A percentile compares a stretch with the other conserved stretches of the same genome.
Evolutionary conservation across 2,113 vertebrate species (phyloP).

Genomic region (Nansenia antarctica): DNA sequence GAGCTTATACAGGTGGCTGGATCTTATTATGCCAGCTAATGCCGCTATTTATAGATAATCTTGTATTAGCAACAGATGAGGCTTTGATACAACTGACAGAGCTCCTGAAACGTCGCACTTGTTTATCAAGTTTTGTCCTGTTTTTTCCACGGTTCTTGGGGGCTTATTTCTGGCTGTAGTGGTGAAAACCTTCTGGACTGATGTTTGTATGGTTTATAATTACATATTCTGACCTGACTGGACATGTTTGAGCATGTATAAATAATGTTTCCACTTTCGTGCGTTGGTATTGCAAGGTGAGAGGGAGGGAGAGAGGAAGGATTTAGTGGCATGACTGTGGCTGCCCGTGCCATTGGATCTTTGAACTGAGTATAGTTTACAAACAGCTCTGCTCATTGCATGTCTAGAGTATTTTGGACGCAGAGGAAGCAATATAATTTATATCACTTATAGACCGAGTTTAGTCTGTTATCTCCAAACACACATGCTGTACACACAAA

Average conservation of each 20-base stretch:
- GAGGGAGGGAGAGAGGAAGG: neutral
- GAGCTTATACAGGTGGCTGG: constrained; percentile 58
- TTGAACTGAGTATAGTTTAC: constrained; percentile 12
- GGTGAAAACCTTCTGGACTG: neutral
- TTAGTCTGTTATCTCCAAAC: too few relatives aligned
- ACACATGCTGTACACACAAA: too few relatives aligned
- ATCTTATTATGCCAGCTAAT: constrained; percentile 67
- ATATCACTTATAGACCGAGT: too few relatives aligned
- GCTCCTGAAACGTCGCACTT: neutral
- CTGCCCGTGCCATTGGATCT: constrained; percentile 2
- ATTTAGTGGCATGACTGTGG: neutral
- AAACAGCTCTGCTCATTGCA: too few relatives aligned
- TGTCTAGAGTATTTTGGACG: too few relatives aligned
- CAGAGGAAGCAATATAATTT: too few relatives aligned
- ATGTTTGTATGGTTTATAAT: constrained; percentile 8
- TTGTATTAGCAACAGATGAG: constrained; percentile 65
- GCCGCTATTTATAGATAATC: constrained; percentile 78
- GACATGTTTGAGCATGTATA: neutral
- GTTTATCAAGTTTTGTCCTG: neutral
- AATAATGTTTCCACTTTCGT: neutral
- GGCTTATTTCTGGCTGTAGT: too few relatives aligned
- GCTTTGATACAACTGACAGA: neutral
- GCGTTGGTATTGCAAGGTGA: neutral
- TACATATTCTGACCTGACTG: neutral
- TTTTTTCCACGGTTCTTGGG: too few relatives aligned